These are phyloP conservation scores for Corythaeola cristata DNA, from an alignment of 2,113 vertebrate genomes.

Conservation along the genomic window DNA sequence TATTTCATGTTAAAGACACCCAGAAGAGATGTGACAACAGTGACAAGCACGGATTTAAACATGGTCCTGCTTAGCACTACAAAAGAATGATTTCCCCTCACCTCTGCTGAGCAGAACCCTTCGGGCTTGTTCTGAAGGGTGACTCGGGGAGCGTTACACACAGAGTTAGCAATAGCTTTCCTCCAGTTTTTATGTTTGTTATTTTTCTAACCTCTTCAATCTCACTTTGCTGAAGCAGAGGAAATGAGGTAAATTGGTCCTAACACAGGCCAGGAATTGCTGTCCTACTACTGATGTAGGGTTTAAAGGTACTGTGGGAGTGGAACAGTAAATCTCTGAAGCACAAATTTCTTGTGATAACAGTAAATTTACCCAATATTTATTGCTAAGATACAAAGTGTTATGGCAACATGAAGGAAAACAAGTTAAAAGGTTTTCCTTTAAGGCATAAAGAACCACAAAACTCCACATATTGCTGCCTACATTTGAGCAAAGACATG, in stretches of 20 bases:
- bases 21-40: background rate
- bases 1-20: slow-evolving; percentile 4
- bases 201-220: slow-evolving; percentile 63
- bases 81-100: background rate
- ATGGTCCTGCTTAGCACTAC: background rate
- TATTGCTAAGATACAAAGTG: slow-evolving; percentile 61
- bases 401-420: slow-evolving; percentile 61
- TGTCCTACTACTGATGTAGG: background rate
- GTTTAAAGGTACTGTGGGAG: slow-evolving; percentile 40
- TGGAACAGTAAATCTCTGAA: slow-evolving; percentile 42
- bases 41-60: background rate
- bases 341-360: slow-evolving; percentile 50
- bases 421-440: slow-evolving; percentile 57
- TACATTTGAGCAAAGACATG: background rate
- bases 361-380: slow-evolving; percentile 32
- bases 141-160: background rate
- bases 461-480: background rate
- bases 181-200: slow-evolving; percentile 39
- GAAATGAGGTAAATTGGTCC: slow-evolving; percentile 66
- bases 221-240: slow-evolving; percentile 52
- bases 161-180: background rate
- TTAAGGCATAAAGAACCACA: background rate
- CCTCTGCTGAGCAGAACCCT: background rate
- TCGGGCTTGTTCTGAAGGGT: background rate
- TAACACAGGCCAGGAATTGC: slow-evolving; percentile 42